A percentile compares a stretch with the other conserved stretches of the same genome.
These are phyloP conservation scores for Tauraco erythrolophus DNA, from an alignment of 2,113 vertebrate genomes.

Conservation along the genomic window DNA sequence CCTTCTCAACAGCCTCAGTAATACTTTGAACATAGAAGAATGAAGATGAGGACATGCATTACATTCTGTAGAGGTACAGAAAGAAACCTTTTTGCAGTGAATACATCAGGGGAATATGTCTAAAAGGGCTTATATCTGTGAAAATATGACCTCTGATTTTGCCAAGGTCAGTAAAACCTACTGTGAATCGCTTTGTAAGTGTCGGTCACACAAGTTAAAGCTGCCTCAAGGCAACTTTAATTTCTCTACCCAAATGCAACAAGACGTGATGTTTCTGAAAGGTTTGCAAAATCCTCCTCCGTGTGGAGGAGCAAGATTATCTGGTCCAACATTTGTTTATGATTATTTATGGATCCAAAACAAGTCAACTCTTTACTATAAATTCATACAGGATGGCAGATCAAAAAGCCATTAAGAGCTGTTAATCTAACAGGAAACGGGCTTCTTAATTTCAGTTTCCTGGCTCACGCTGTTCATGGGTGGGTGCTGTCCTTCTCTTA, in stretches of 20 bases:
- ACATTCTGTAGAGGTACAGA: slow-evolving; percentile 46
- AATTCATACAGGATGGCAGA: neutral
- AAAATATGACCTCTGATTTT: slow-evolving; percentile 62
- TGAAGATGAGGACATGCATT: slow-evolving; percentile 57
- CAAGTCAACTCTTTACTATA: neutral
- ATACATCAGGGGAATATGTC: slow-evolving; percentile 33
- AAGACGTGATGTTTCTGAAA: slow-evolving; percentile 53
- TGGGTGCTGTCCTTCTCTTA: neutral
- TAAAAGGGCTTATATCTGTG: slow-evolving; percentile 39
- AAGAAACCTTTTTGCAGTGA: slow-evolving; percentile 61
- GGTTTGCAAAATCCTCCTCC: slow-evolving; percentile 36
- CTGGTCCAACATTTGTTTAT: slow-evolving; percentile 52
- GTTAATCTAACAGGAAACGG: neutral
- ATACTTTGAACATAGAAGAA: slow-evolving; percentile 40
- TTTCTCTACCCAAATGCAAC: slow-evolving; percentile 42
- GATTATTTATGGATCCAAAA: slow-evolving; percentile 48
- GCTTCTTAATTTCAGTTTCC: neutral
- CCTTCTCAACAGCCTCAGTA: slow-evolving; percentile 18
- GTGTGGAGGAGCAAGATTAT: slow-evolving; percentile 28
- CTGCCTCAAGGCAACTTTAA: slow-evolving; percentile 59
- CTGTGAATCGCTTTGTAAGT: slow-evolving; percentile 36
- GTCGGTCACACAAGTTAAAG: slow-evolving; percentile 41
- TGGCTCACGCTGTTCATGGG: neutral
- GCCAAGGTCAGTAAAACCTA: slow-evolving; percentile 62
- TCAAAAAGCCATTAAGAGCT: neutral